A percentile compares a stretch with the other conserved stretches of the same genome.
Evolutionary conservation across 2,113 vertebrate species (phyloP).

Genomic region (Corythoichthys haematopterus): DNA sequence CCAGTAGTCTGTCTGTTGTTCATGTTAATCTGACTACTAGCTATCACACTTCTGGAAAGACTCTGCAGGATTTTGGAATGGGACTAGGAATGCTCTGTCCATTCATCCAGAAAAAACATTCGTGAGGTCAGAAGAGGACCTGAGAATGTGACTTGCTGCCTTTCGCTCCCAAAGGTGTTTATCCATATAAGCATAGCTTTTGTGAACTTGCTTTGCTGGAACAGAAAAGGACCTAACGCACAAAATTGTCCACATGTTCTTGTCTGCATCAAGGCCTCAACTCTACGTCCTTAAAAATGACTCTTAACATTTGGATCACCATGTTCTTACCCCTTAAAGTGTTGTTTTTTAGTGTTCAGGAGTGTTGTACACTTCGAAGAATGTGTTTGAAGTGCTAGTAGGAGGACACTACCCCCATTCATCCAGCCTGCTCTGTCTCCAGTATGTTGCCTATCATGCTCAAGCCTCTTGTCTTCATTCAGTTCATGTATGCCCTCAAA

Average conservation of each 20-base stretch:
- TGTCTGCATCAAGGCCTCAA: too few species aligned
- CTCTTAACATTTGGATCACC: background rate
- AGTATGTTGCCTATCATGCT: constrained; percentile 24
- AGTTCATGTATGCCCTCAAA: constrained; percentile 4
- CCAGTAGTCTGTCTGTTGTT: background rate
- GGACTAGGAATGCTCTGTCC: background rate
- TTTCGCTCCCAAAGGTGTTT: background rate
- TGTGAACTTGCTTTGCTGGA: background rate
- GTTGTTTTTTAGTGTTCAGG: constrained; percentile 14
- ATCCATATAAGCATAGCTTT: too few species aligned
- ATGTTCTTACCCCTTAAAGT: background rate
- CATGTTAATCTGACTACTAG: background rate
- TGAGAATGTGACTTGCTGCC: background rate
- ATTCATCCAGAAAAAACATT: background rate
- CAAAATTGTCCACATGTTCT: background rate
- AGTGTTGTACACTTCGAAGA: constrained; percentile 30
- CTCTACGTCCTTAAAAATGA: background rate
- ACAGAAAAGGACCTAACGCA: background rate
- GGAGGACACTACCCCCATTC: constrained; percentile 40
- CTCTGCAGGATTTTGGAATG: background rate
- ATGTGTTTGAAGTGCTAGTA: constrained; percentile 59
- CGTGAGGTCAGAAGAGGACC: background rate
- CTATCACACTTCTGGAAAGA: background rate
- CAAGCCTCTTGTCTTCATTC: constrained; percentile 15
- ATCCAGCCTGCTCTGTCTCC: constrained; percentile 22